Conservation (phyloP, 2,888 invertebrate genomes). For the Bedellia somnulentella region DNA sequence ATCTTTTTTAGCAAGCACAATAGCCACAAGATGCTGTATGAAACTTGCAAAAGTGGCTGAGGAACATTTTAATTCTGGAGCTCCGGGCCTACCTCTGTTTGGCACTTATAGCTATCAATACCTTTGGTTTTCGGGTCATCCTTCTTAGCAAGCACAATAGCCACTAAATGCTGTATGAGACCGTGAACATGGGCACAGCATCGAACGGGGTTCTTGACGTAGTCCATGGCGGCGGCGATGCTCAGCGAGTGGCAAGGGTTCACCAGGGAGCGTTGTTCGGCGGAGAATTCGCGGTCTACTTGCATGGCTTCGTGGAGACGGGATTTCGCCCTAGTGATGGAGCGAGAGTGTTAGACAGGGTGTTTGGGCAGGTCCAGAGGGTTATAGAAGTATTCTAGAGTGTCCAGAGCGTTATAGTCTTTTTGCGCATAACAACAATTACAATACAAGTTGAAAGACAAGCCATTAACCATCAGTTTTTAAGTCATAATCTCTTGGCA, state of each 20-base stretch:
- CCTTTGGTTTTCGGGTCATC: slow-evolving; percentile 89
- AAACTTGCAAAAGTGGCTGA: too few species aligned
- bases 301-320: slow-evolving; percentile 92
- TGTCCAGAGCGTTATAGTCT: too few species aligned
- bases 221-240: slow-evolving; percentile 87
- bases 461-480: too few species aligned
- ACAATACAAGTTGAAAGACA: too few species aligned
- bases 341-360: neutral
- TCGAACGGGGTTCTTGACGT: slow-evolving; percentile 92
- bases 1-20: slow-evolving; percentile 83
- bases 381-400: too few species aligned
- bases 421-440: too few species aligned
- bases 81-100: too few species aligned
- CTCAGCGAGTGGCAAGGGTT: slow-evolving; percentile 93
- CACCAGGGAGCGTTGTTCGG: slow-evolving; percentile 81
- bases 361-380: too few species aligned
- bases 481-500: too few species aligned
- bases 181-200: slow-evolving; percentile 91
- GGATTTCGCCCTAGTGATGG: slow-evolving; percentile 81
- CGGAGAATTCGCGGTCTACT: slow-evolving; percentile 82
- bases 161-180: slow-evolving; percentile 83
- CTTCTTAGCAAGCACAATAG: slow-evolving; percentile 81
- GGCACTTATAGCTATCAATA: too few species aligned
- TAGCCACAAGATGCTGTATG: slow-evolving; percentile 84
- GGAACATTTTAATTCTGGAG: too few species aligned